phyloP scores from a whole-genome alignment of 1,140 invertebrate genomes.

The Orius laevigatus region DNA sequence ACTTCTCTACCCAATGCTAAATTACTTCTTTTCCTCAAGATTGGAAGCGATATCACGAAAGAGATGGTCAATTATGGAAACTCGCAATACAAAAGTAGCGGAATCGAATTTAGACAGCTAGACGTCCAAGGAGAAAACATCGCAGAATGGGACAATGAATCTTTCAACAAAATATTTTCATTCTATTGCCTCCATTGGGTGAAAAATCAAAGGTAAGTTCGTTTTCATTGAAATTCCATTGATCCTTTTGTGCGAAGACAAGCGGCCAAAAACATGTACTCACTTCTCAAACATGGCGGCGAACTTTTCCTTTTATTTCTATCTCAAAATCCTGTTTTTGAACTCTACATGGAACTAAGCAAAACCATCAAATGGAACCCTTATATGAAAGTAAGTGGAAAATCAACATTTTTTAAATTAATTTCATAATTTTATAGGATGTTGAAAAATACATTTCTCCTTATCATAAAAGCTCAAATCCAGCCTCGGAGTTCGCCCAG shows the following conservation, averaged over 20 bases:
- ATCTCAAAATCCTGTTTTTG: slow-evolving; percentile 47
- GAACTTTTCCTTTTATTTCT: slow-evolving; percentile 47
- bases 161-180: slow-evolving; percentile 54
- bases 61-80: slow-evolving; percentile 27
- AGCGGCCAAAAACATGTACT: slow-evolving; percentile 44
- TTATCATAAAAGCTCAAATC: neutral
- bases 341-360: slow-evolving; percentile 44
- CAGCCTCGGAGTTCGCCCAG: no score
- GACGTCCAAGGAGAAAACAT: slow-evolving; percentile 41
- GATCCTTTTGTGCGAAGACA: slow-evolving; percentile 25
- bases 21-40: slow-evolving; percentile 10
- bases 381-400: neutral
- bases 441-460: neutral
- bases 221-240: slow-evolving; percentile 13
- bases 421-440: neutral
- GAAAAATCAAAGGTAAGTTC: slow-evolving; percentile 47
- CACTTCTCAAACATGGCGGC: slow-evolving; percentile 43
- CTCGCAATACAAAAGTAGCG: slow-evolving; percentile 21
- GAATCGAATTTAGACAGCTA: slow-evolving; percentile 41
- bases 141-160: slow-evolving; percentile 27
- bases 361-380: slow-evolving; percentile 5
- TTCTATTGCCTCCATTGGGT: slow-evolving; percentile 76
- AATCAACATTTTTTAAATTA: neutral
- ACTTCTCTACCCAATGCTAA: no score
- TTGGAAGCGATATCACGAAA: slow-evolving; percentile 25